Evolutionary conservation across 2,888 invertebrate species (phyloP).

Genomic region (Podotricha telesiphe): DNA sequence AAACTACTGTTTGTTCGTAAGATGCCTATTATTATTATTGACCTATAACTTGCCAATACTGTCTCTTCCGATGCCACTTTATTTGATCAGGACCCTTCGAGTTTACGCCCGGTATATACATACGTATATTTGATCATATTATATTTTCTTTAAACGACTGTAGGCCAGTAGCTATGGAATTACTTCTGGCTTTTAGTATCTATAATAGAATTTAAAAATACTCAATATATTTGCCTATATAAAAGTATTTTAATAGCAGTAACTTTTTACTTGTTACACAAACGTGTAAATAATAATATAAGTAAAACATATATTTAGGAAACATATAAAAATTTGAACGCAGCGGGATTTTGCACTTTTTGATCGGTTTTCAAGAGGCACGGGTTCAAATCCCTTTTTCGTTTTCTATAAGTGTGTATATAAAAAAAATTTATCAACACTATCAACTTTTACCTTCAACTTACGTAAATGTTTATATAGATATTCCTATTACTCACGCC

Average conservation of each 20-base stretch:
- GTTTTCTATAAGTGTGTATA: too few species aligned
- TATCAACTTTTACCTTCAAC: not conserved
- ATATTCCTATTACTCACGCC: constrained; percentile 22
- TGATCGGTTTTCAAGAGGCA: too few species aligned
- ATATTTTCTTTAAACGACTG: not conserved
- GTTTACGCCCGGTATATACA: not conserved
- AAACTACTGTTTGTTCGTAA: not conserved
- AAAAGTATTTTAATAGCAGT: too few species aligned
- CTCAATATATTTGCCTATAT: too few species aligned
- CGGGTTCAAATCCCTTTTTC: too few species aligned
- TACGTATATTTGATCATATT: not conserved
- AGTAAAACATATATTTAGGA: too few species aligned
- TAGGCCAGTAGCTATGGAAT: not conserved
- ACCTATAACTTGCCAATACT: constrained; percentile 31
- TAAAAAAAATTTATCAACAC: not conserved
- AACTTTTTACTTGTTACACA: too few species aligned
- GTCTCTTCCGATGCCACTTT: constrained; percentile 21
- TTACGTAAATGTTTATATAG: constrained; percentile 15
- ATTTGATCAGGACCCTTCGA: constrained; percentile 24
- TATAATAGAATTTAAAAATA: too few species aligned
- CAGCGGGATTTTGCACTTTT: too few species aligned
- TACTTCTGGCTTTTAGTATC: too few species aligned
- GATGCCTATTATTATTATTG: constrained; percentile 33
- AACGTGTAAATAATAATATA: too few species aligned
- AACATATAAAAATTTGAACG: too few species aligned